phyloP scores from a whole-genome alignment of 2,113 vertebrate genomes.

The Alethe castanea region DNA sequence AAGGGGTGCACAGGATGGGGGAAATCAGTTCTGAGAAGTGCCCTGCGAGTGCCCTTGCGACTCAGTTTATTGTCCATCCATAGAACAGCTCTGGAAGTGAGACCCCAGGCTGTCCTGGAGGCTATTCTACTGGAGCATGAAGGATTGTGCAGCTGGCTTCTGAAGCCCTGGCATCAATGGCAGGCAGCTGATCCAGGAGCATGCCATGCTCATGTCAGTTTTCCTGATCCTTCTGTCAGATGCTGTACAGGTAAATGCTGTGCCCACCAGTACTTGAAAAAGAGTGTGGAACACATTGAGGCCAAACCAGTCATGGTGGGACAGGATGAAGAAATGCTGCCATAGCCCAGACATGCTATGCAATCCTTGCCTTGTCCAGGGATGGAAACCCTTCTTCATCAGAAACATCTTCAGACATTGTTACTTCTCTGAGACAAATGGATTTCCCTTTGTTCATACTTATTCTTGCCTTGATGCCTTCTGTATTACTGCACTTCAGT shows the following conservation, averaged over 20 bases:
- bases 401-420: neutral
- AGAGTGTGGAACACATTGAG: fast-evolving
- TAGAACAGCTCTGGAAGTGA: neutral
- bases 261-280: neutral
- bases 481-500: neutral
- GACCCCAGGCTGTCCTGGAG: neutral
- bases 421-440: neutral
- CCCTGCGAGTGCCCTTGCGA: neutral
- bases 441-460: neutral
- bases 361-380: neutral
- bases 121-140: neutral
- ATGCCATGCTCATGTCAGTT: neutral
- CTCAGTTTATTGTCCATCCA: neutral
- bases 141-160: neutral
- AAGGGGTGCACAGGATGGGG: neutral
- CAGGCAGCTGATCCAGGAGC: neutral
- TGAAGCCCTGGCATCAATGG: fast-evolving
- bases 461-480: neutral
- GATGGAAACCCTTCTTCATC: neutral
- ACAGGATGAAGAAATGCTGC: neutral
- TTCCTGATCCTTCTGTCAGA: neutral
- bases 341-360: neutral
- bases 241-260: neutral
- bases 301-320: neutral
- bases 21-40: neutral